Conservation (phyloP, 2,888 invertebrate species). For the Podabrus alpinus region DNA sequence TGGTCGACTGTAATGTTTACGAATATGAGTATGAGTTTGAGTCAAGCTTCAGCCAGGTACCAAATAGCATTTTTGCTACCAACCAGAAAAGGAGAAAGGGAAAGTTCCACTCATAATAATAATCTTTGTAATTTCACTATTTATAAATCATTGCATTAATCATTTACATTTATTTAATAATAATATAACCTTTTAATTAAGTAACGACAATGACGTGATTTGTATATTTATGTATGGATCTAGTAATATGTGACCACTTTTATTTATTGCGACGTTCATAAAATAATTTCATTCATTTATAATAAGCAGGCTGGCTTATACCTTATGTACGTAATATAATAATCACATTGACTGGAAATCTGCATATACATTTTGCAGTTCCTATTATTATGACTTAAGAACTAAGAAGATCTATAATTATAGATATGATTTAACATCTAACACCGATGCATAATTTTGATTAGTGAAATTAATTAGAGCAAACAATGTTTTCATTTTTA, state of each 20-base stretch:
- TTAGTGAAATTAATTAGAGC: not conserved
- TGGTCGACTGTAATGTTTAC: no score
- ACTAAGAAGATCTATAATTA: not conserved
- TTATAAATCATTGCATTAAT: not conserved
- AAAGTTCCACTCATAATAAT: not conserved
- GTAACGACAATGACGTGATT: not conserved
- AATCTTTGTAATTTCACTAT: not conserved
- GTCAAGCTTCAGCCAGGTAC: no score
- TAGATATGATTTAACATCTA: not conserved
- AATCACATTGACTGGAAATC: not conserved
- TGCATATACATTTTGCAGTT: not conserved
- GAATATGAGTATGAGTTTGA: no score
- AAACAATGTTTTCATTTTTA: not conserved
- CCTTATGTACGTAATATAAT: no score
- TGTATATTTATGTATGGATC: not conserved
- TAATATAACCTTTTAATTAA: not conserved
- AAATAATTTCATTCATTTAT: not conserved
- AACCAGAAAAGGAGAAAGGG: not conserved
- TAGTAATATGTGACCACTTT: not conserved
- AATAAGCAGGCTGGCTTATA: not conserved
- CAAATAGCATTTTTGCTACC: not conserved
- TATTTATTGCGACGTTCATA: not conserved
- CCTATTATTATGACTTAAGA: not conserved
- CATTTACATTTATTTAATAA: not conserved
- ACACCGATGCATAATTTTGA: not conserved